phyloP scores from a whole-genome alignment of 2,888 invertebrate genomes.

The Parochlus steinenii region DNA sequence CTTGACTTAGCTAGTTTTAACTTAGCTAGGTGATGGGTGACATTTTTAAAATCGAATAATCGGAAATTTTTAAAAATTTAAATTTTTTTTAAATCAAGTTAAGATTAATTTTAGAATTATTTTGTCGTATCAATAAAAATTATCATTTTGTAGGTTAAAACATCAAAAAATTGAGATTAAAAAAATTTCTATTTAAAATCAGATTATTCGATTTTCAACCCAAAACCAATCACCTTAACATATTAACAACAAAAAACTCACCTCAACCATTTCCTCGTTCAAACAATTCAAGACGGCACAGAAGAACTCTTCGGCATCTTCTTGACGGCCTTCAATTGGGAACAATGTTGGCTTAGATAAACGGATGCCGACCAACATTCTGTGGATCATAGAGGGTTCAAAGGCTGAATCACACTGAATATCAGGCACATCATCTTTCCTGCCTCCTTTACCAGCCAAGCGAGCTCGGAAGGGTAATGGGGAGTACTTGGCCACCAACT shows the following conservation, averaged over 20 bases:
- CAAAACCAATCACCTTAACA: background rate
- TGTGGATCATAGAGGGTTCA: slow-evolving; percentile 76
- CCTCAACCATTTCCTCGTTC: slow-evolving; percentile 93
- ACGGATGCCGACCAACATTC: slow-evolving; percentile 61
- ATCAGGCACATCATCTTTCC: slow-evolving; percentile 33
- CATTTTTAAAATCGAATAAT: too few species aligned
- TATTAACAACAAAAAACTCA: slow-evolving; percentile 24
- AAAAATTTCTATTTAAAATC: background rate
- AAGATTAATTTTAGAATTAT: too few species aligned
- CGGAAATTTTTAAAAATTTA: too few species aligned
- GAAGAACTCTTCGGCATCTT: slow-evolving; percentile 95
- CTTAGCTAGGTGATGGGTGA: too few species aligned
- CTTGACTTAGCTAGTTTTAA: too few species aligned
- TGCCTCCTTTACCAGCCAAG: slow-evolving; percentile 29
- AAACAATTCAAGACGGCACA: slow-evolving; percentile 83
- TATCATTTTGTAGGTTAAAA: too few species aligned
- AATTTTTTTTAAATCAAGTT: too few species aligned
- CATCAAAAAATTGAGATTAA: background rate
- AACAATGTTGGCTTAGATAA: slow-evolving; percentile 49
- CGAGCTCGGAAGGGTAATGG: slow-evolving; percentile 40
- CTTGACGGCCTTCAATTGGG: slow-evolving; percentile 77
- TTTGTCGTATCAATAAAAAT: too few species aligned
- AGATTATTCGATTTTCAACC: too few species aligned
- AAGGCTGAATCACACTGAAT: slow-evolving; percentile 63
- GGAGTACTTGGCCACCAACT: slow-evolving; percentile 64